Percentiles rank a stretch among this genome's conserved stretches.
These are phyloP conservation scores for Rhyacophila brunnea DNA, from an alignment of 1,140 invertebrate species.

Conservation along the genomic window DNA sequence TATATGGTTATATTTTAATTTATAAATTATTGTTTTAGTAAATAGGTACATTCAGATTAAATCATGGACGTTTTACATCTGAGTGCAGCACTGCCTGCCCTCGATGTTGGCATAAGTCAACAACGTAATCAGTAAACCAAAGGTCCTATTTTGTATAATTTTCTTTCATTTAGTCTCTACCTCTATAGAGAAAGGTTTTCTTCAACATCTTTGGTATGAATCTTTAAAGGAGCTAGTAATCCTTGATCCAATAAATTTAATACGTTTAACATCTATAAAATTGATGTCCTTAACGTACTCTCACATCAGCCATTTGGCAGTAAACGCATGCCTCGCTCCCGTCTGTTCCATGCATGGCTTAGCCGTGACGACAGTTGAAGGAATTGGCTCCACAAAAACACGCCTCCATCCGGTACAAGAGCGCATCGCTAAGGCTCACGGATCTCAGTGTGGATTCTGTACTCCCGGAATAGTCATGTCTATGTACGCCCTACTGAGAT, in stretches of 20 bases:
- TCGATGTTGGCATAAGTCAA: too few relatives aligned
- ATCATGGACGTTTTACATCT: too few relatives aligned
- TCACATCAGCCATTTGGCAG: constrained; percentile 73
- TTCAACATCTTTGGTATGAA: too few relatives aligned
- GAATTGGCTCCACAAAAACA: constrained; percentile 71
- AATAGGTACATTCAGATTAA: too few relatives aligned
- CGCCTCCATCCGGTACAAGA: constrained; percentile 83
- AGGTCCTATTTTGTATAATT: not conserved
- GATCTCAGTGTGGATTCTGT: constrained; percentile 89
- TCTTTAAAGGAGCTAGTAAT: too few relatives aligned
- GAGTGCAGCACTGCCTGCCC: too few relatives aligned
- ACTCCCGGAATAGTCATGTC: constrained; percentile 94
- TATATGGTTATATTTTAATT: too few relatives aligned
- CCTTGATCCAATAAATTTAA: not conserved
- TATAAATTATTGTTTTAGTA: too few relatives aligned
- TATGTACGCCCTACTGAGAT: constrained; percentile 83
- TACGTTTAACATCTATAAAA: not conserved
- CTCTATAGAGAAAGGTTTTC: too few relatives aligned
- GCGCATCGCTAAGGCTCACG: constrained; percentile 81
- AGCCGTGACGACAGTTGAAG: constrained; percentile 88
- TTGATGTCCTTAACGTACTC: not conserved
- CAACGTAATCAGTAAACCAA: too few relatives aligned
- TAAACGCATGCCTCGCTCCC: constrained; percentile 87
- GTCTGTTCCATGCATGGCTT: constrained; percentile 80
- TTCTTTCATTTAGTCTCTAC: too few relatives aligned